phyloP scores from a whole-genome alignment of 2,797 vertebrate species.

The Sebastiscus tertius region DNA sequence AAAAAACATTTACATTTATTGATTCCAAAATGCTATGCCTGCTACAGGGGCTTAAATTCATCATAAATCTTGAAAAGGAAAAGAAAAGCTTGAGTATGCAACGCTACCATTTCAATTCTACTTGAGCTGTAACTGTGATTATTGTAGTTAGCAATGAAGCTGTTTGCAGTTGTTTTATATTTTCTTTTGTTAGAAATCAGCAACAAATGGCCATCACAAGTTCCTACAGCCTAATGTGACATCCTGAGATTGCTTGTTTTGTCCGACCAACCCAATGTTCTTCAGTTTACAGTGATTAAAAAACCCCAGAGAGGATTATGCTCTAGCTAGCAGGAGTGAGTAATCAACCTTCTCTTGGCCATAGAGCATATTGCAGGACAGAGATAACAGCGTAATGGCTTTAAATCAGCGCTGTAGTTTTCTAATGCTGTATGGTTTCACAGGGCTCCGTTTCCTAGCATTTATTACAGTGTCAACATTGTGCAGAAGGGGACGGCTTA shows the following conservation, averaged over 20 bases:
- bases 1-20: not conserved
- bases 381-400: slow-evolving; percentile 48
- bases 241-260: not conserved
- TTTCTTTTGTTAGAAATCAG: not conserved
- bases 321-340: slow-evolving; percentile 9
- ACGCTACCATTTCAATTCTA: not conserved
- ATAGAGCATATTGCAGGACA: slow-evolving; percentile 23
- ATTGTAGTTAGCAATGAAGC: not conserved
- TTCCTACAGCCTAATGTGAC: not conserved
- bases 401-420: slow-evolving; percentile 35
- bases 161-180: not conserved
- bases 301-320: not conserved
- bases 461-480: slow-evolving; percentile 35
- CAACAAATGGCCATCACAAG: not conserved
- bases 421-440: slow-evolving; percentile 31
- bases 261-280: not conserved
- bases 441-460: slow-evolving; percentile 22
- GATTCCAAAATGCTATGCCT: not conserved
- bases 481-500: slow-evolving; percentile 6
- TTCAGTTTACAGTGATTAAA: not conserved
- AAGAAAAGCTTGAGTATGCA: not conserved
- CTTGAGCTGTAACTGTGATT: not conserved
- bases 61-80: not conserved
- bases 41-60: not conserved
- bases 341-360: slow-evolving; percentile 26